Evolutionary conservation across 2,797 vertebrate species (phyloP), one percentile per base, ranked within the genome.

Genomic region (Hypotaenidia philippensis): DNA sequence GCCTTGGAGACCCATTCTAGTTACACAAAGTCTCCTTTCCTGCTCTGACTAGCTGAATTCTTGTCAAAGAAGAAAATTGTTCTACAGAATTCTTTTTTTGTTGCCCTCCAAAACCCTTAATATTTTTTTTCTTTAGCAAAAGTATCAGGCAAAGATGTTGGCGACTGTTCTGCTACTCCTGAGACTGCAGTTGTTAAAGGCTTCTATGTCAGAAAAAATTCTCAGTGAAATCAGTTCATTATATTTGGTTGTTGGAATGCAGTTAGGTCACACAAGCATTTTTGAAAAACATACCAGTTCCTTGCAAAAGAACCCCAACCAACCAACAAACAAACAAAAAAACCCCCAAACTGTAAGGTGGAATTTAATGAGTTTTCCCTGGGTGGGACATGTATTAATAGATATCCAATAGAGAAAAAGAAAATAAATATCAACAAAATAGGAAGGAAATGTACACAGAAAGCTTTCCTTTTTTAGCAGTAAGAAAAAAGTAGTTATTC

Each of bases 401-500:
- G 4, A 56, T 2, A 77, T 36, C 12, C 8, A 64, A 13, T 11
- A 71, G 19, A 61, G 10, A 60, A 91, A 90, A 86, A 53, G 0
- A 66, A 68, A 72, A 70, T 18, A 41, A 68, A 79, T 11, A 12
- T 36, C 11, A 25, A 1, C 12, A 70, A 82, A 82, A 61, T 8
- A 61, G 50, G 76, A 9, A 7, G 5, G 6, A 32, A 61, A 44
- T 4, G 0, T 22, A 36, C 2, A 32, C 2, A 23, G 8, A 60
- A 85, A 57, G 17, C 0, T 0, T 12, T 1, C 0, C 3, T 11
- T 49, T 56, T 26, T 59, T 57, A 25, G 25, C 1, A 2, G 17
- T 72, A 25, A 3, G 68, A 84, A 90, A 59, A 6, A 16, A n/a
- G 20, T 53, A 27, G 38, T 4, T n/a, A 1, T 18, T 22, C 0